Percentiles rank a stretch among this genome's conserved stretches.
Evolutionary conservation across 2,888 invertebrate species (phyloP).

Genomic region (Mythimna impura): DNA sequence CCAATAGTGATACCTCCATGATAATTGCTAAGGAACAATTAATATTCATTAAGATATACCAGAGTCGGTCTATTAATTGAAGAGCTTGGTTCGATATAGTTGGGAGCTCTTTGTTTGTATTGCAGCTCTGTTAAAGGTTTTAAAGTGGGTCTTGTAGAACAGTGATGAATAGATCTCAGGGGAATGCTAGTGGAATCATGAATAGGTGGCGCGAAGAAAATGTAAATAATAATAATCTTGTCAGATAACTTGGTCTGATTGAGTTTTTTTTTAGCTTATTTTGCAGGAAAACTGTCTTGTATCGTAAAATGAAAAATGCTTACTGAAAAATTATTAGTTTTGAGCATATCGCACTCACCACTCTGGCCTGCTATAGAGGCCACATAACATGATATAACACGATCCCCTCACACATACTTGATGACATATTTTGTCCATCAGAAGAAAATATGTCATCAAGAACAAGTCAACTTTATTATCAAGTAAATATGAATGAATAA

Average conservation of each 20-base stretch:
- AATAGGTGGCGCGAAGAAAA: not conserved
- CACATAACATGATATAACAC: too few species aligned
- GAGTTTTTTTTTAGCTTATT: slow-evolving; percentile 5
- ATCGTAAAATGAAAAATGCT: too few species aligned
- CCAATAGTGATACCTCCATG: slow-evolving; percentile 41
- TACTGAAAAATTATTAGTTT: too few species aligned
- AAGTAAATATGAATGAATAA: too few species aligned
- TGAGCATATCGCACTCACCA: too few species aligned
- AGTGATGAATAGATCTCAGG: slow-evolving; percentile 31
- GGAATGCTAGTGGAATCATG: slow-evolving; percentile 12
- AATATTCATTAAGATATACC: slow-evolving; percentile 63
- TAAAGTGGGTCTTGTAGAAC: slow-evolving; percentile 15
- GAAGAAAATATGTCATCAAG: too few species aligned
- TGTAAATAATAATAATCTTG: slow-evolving; percentile 10
- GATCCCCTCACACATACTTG: too few species aligned
- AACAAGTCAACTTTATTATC: too few species aligned
- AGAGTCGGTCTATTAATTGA: slow-evolving; percentile 48
- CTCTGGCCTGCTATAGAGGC: too few species aligned
- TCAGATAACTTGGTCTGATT: not conserved
- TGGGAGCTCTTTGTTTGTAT: slow-evolving; percentile 49
- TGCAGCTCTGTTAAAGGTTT: slow-evolving; percentile 25
- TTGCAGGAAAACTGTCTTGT: too few species aligned
- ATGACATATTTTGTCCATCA: too few species aligned
- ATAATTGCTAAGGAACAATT: slow-evolving; percentile 60
- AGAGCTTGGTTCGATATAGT: slow-evolving; percentile 44